Conservation (phyloP, 2,888 invertebrate genomes). For the Perithous albicinctus region DNA sequence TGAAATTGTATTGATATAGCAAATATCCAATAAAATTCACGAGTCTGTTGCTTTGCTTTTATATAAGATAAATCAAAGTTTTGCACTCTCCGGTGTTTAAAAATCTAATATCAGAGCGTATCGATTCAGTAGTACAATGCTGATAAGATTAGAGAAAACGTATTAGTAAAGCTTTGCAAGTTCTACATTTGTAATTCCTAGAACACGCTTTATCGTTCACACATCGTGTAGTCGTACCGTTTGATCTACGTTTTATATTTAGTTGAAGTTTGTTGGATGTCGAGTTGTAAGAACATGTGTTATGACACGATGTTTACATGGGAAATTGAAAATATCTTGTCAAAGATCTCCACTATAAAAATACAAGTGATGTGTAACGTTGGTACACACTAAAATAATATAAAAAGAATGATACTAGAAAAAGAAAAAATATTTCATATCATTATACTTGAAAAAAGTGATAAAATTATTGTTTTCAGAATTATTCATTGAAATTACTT, state of each 20-base stretch:
- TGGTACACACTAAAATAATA: no score
- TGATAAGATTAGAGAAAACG: conserved; percentile 2
- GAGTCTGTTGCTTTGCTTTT: no score
- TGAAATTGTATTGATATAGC: background rate
- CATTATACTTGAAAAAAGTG: background rate
- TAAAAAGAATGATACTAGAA: no score
- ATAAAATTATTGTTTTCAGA: no score
- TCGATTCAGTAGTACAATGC: background rate
- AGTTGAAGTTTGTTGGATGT: conserved; percentile 12
- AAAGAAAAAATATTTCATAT: no score
- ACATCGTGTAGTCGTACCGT: conserved; percentile 16
- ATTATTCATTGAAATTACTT: no score
- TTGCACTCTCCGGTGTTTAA: background rate
- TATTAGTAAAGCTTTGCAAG: background rate
- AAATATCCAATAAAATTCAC: no score
- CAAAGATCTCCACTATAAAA: background rate
- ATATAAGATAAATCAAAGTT: conserved; percentile 8
- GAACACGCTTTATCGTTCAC: conserved; percentile 28
- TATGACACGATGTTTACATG: conserved; percentile 34
- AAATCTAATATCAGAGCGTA: background rate
- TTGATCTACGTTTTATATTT: conserved; percentile 61
- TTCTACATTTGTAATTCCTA: conserved; percentile 5
- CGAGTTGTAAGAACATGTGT: conserved; percentile 26
- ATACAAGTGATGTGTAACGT: background rate
- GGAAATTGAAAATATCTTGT: conserved; percentile 22